phyloP scores from a whole-genome alignment of 2,888 invertebrate species.

The Alloscopus bannaensis region DNA sequence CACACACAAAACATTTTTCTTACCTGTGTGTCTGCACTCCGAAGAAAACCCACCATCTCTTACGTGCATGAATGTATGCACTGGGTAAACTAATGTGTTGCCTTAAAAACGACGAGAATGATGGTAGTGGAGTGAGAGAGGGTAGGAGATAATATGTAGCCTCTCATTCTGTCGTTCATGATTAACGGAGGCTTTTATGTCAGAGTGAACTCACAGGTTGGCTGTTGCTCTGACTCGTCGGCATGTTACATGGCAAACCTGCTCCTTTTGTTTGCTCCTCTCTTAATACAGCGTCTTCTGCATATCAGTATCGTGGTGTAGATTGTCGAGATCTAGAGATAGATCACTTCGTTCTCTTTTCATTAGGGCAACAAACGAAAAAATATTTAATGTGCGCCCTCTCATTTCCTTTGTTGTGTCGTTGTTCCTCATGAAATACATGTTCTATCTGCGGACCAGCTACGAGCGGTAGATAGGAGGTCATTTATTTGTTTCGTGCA shows the following conservation, averaged over 20 bases:
- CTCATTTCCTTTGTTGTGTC: slow-evolving; percentile 14
- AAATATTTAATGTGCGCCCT: slow-evolving; percentile 20
- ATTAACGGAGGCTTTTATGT: slow-evolving; percentile 65
- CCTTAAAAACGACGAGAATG: no score
- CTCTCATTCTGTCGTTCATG: slow-evolving; percentile 61
- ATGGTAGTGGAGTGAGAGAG: no score
- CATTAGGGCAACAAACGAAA: slow-evolving; percentile 40
- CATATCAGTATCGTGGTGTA: slow-evolving; percentile 1
- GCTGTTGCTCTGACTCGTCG: slow-evolving; percentile 39
- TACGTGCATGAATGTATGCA: no score
- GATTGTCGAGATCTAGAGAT: slow-evolving; percentile 58
- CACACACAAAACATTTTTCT: neutral
- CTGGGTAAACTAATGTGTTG: no score
- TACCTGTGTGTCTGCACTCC: slow-evolving; percentile 1
- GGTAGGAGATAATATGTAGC: slow-evolving; percentile 38
- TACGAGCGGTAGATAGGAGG: no score
- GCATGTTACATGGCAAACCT: slow-evolving; percentile 56
- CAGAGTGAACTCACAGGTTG: slow-evolving; percentile 64
- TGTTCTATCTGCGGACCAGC: no score
- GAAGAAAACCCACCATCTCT: no score
- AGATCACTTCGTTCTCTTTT: slow-evolving; percentile 53
- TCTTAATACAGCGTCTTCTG: neutral
- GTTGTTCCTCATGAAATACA: no score
- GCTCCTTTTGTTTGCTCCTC: slow-evolving; percentile 29
- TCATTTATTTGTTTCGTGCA: neutral